Evolutionary conservation across 2,888 invertebrate genomes (phyloP).

Genomic region (Rhagonycha lutea): DNA sequence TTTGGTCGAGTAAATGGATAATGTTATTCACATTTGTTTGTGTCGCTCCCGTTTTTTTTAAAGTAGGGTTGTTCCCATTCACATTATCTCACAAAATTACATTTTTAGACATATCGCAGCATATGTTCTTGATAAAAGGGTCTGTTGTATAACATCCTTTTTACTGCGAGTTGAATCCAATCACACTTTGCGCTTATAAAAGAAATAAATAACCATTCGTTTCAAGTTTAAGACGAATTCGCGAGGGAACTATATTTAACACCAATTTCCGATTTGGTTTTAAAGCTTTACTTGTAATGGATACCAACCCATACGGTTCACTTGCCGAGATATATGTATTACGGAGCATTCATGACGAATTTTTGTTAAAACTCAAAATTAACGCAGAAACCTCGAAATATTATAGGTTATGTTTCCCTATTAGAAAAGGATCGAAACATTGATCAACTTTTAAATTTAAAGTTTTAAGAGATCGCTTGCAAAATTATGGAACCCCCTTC

Average conservation of each 20-base stretch:
- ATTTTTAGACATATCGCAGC: slow-evolving; percentile 53
- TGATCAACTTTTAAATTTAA: slow-evolving; percentile 44
- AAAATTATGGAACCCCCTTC: slow-evolving; percentile 37
- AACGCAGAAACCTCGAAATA: background rate
- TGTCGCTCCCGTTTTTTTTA: slow-evolving; percentile 49
- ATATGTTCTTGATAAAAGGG: slow-evolving; percentile 54
- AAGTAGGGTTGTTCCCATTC: slow-evolving; percentile 50
- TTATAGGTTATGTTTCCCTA: background rate
- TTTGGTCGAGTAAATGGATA: slow-evolving; percentile 54
- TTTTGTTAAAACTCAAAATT: background rate
- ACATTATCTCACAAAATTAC: slow-evolving; percentile 54
- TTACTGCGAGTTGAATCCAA: slow-evolving; percentile 22
- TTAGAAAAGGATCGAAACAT: slow-evolving; percentile 12
- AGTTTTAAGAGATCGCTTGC: slow-evolving; percentile 36
- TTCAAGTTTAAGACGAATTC: slow-evolving; percentile 21
- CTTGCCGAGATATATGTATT: background rate
- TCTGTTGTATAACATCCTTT: slow-evolving; percentile 21
- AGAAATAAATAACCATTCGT: slow-evolving; percentile 27
- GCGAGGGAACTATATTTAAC: slow-evolving; percentile 25
- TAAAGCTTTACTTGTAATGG: background rate
- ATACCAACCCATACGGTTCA: background rate
- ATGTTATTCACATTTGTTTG: slow-evolving; percentile 57
- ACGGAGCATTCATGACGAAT: background rate
- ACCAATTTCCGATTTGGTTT: slow-evolving; percentile 13
- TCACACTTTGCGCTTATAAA: slow-evolving; percentile 17